Percentiles rank a stretch among this genome's conserved stretches.
Evolutionary conservation across 1,140 invertebrate genomes (phyloP).

Genomic region (Maniola jurtina): DNA sequence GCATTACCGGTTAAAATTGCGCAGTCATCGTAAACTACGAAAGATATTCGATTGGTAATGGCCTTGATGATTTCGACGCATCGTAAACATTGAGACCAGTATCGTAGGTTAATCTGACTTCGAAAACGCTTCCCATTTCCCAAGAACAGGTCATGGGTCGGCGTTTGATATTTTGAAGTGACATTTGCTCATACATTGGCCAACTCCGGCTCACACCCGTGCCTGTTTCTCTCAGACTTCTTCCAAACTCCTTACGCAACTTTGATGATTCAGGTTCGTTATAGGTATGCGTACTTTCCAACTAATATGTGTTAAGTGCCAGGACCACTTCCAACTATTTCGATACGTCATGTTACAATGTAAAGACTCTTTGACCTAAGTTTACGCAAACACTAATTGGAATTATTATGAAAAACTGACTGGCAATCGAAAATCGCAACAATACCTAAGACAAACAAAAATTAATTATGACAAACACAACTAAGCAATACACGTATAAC

Average conservation of each 20-base stretch:
- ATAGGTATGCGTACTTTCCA: conserved; percentile 14
- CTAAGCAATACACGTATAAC: too few species aligned
- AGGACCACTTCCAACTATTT: not conserved
- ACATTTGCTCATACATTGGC: conserved; percentile 65
- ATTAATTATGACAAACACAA: too few species aligned
- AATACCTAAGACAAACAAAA: too few species aligned
- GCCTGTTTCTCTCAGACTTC: conserved; percentile 37
- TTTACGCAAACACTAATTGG: too few species aligned
- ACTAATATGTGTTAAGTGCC: not conserved
- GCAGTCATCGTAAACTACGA: conserved; percentile 24
- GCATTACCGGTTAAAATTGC: conserved; percentile 18
- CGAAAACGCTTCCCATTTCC: conserved; percentile 48
- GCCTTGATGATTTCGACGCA: conserved; percentile 14
- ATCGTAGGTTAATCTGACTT: conserved; percentile 24
- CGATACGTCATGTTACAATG: not conserved
- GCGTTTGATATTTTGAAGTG: conserved; percentile 64
- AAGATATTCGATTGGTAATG: conserved; percentile 16
- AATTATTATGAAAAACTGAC: not conserved
- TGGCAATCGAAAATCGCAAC: not conserved
- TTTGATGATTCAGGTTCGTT: conserved; percentile 41
- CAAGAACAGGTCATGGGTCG: conserved; percentile 56
- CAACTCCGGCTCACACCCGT: conserved; percentile 49
- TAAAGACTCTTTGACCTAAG: not conserved
- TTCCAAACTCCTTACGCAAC: conserved; percentile 55
- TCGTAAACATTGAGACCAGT: conserved; percentile 30